These are phyloP conservation scores for Periophthalmus magnuspinnatus DNA, from an alignment of 2,797 vertebrate genomes.

Conservation along the genomic window DNA sequence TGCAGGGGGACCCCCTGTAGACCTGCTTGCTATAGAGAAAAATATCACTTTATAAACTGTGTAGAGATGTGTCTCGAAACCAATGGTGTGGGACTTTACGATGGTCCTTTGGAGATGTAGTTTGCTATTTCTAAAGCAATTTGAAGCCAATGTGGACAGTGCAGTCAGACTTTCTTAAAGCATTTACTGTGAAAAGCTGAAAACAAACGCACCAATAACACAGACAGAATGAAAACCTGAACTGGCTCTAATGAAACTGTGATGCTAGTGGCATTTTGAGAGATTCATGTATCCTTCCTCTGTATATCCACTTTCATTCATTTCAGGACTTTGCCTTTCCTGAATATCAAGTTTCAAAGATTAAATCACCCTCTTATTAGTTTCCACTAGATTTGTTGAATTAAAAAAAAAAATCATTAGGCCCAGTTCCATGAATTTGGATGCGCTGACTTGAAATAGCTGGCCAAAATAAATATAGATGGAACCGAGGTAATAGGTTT, in stretches of 20 bases:
- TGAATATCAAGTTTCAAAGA: background rate
- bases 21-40: background rate
- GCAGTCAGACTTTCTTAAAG: background rate
- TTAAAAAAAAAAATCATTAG: too few species aligned
- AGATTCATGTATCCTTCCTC: background rate
- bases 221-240: background rate
- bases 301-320: constrained; percentile 18
- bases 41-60: background rate
- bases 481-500: background rate
- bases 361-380: background rate
- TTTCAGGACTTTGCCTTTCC: constrained; percentile 5
- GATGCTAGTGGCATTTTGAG: background rate
- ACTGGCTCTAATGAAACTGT: background rate
- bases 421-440: too few species aligned
- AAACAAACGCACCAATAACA: background rate
- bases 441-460: too few species aligned
- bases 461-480: background rate
- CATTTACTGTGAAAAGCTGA: background rate
- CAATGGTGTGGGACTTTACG: background rate
- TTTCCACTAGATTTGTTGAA: background rate
- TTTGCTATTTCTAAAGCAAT: constrained; percentile 1
- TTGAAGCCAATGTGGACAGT: background rate
- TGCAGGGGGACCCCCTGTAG: background rate
- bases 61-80: background rate
- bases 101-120: background rate